A percentile compares a stretch with the other conserved stretches of the same genome.
phyloP scores from a whole-genome alignment of 2,113 vertebrate genomes.

The Glaucidium brasilianum region DNA sequence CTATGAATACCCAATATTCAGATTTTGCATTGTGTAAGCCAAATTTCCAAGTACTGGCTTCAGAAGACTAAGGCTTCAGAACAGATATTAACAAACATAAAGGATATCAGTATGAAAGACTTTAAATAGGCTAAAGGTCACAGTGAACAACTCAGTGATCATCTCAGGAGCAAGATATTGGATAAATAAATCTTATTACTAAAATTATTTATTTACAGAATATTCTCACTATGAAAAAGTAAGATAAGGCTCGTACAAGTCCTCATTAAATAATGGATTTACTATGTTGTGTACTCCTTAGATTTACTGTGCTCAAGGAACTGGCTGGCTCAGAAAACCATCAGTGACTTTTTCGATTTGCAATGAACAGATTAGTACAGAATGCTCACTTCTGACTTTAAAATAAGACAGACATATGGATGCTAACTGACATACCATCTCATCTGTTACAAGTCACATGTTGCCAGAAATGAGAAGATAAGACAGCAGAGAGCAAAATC shows the following conservation, averaged over 20 bases:
- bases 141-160: not conserved
- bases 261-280: not conserved
- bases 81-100: not conserved
- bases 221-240: not conserved
- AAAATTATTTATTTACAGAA: not conserved
- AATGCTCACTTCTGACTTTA: slow-evolving; percentile 32
- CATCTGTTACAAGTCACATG: not conserved
- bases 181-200: not conserved
- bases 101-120: not conserved
- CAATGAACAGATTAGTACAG: not conserved
- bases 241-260: not conserved
- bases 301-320: not conserved
- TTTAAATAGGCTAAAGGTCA: not conserved
- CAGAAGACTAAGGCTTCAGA: not conserved
- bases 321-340: not conserved
- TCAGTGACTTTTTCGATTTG: not conserved
- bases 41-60: not conserved
- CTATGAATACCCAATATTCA: not conserved
- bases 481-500: not conserved
- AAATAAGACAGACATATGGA: not conserved
- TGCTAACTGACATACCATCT: not conserved
- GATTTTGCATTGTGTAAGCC: not conserved
- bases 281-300: not conserved
- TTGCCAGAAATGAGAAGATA: not conserved
- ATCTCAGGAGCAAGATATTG: not conserved